These are phyloP conservation scores for Cromileptes altivelis DNA, from an alignment of 2,113 vertebrate species.

Conservation along the genomic window DNA sequence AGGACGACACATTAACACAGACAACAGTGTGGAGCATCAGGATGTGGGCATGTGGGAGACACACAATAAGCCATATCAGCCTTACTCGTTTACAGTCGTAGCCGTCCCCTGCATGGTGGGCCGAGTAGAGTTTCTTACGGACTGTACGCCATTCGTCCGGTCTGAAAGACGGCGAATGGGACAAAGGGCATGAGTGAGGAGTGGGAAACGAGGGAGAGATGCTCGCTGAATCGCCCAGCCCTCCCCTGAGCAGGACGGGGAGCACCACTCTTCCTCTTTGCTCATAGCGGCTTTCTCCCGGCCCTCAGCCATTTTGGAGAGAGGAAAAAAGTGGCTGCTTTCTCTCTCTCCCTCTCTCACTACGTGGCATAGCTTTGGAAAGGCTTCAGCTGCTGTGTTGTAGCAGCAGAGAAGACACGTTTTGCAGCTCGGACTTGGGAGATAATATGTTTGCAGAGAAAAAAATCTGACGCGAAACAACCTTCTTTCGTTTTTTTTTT, in stretches of 20 bases:
- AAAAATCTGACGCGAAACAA: constrained; percentile 72
- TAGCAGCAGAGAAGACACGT: constrained; percentile 73
- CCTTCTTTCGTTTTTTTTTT: constrained; percentile 72
- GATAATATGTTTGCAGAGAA: constrained; percentile 81
- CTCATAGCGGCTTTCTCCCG: constrained; percentile 77
- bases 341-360: constrained; percentile 77
- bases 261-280: constrained; percentile 73
- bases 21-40: constrained; percentile 29
- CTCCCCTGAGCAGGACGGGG: constrained; percentile 77
- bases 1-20: constrained; percentile 32
- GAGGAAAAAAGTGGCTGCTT: constrained; percentile 77
- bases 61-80: constrained; percentile 49
- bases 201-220: constrained; percentile 69
- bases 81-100: constrained; percentile 50
- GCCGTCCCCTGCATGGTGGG: constrained; percentile 47
- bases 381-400: constrained; percentile 75
- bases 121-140: constrained; percentile 54
- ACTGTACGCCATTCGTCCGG: constrained; percentile 63
- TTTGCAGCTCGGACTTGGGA: constrained; percentile 72
- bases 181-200: constrained; percentile 82
- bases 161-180: constrained; percentile 82
- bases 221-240: constrained; percentile 71
- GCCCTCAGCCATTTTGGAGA: constrained; percentile 88
- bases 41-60: constrained; percentile 45
- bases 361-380: constrained; percentile 85